phyloP scores from a whole-genome alignment of 2,888 invertebrate genomes.

The Protonemura montana region DNA sequence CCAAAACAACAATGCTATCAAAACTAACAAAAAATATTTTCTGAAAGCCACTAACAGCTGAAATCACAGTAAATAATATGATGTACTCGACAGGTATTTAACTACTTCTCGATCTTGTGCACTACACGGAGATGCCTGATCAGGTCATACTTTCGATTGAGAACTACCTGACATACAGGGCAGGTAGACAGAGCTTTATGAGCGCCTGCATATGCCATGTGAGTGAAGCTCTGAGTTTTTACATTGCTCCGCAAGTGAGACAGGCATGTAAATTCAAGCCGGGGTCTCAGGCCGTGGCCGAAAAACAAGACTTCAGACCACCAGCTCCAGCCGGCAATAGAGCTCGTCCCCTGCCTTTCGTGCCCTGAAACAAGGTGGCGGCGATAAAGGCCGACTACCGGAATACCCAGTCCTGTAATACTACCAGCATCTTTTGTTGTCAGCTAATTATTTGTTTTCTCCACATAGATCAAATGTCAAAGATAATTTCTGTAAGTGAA shows the following conservation, averaged over 20 bases:
- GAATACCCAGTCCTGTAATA: not conserved
- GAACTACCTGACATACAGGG: slow-evolving; percentile 47
- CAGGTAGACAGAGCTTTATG: slow-evolving; percentile 47
- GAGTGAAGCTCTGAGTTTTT: slow-evolving; percentile 45
- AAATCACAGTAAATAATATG: not conserved
- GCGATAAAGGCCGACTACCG: not conserved
- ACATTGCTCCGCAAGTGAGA: slow-evolving; percentile 44
- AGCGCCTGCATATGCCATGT: slow-evolving; percentile 46
- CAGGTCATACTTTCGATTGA: slow-evolving; percentile 49
- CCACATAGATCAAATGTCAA: not conserved
- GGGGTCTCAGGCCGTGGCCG: not conserved
- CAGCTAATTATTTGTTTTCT: no score
- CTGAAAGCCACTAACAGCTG: not conserved
- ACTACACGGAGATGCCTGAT: slow-evolving; percentile 46
- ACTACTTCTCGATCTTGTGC: slow-evolving; percentile 44
- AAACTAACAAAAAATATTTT: not conserved
- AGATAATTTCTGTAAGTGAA: not conserved
- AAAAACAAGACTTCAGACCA: not conserved
- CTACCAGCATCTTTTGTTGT: not conserved
- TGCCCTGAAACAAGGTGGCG: not conserved
- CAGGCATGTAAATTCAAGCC: slow-evolving; percentile 33
- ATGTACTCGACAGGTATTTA: not conserved
- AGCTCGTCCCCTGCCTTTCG: not conserved
- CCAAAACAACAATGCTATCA: no score
- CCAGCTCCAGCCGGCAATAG: not conserved